phyloP scores from a whole-genome alignment of 2,113 vertebrate genomes.

The Dasyurus viverrinus region DNA sequence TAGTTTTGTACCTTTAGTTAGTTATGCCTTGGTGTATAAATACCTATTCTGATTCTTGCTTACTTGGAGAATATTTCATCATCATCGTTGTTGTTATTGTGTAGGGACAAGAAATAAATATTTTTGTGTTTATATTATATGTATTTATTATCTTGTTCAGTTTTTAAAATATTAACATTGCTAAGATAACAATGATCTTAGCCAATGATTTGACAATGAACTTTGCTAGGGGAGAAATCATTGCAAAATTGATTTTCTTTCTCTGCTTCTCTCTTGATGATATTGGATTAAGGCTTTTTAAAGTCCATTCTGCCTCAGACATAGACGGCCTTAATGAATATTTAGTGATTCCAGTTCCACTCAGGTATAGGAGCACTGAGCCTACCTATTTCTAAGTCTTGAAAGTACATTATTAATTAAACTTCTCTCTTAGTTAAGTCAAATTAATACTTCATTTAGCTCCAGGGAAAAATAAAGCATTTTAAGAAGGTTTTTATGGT shows the following conservation, averaged over 20 bases:
- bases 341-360: background rate
- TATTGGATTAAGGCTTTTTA: background rate
- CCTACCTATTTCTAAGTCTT: background rate
- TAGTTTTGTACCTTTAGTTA: background rate
- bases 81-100: background rate
- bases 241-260: background rate
- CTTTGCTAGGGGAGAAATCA: background rate
- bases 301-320: background rate
- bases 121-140: background rate
- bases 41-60: background rate
- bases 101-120: background rate
- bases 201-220: background rate
- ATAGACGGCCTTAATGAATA: background rate
- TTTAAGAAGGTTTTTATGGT: conserved; percentile 34
- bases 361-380: background rate
- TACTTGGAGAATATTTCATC: background rate
- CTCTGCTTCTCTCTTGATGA: background rate
- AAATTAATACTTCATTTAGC: conserved; percentile 11
- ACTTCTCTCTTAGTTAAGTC: conserved; percentile 32
- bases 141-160: background rate
- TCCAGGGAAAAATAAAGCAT: conserved; percentile 6
- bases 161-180: background rate
- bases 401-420: conserved; percentile 43
- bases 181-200: background rate
- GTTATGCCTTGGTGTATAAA: background rate